Conservation (phyloP, 2,797 vertebrate genomes). For the Coregonus suidteri region DNA sequence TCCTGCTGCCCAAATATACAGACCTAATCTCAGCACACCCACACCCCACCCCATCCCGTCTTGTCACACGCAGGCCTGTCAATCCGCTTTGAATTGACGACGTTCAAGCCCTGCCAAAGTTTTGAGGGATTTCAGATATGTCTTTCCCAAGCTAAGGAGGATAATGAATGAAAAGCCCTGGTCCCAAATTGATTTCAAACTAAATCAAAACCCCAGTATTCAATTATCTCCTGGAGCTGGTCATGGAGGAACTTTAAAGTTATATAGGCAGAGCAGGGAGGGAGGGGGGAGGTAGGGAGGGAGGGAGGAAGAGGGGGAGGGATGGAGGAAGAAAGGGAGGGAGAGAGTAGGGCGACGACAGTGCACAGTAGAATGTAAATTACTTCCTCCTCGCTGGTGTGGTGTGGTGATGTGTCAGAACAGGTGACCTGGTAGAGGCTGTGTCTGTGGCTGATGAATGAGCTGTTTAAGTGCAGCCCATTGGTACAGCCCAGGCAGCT, state of each 20-base stretch:
- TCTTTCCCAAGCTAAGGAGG: constrained; percentile 70
- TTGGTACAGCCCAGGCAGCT: constrained; percentile 47
- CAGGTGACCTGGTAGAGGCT: constrained; percentile 74
- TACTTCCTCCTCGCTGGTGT: constrained; percentile 49
- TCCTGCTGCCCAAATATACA: not conserved
- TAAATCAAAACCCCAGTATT: constrained; percentile 76
- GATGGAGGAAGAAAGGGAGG: constrained; percentile 47
- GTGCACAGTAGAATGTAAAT: constrained; percentile 57
- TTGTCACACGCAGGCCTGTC: constrained; percentile 56
- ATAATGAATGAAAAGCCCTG: constrained; percentile 79
- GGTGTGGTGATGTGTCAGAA: constrained; percentile 63
- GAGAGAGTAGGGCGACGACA: constrained; percentile 50
- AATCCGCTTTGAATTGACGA: constrained; percentile 69
- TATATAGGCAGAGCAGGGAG: constrained; percentile 57
- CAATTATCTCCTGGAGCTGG: constrained; percentile 73
- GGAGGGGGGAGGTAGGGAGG: constrained; percentile 1
- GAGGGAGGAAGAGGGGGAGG: not conserved
- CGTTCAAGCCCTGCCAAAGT: constrained; percentile 67
- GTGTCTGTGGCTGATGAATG: constrained; percentile 72
- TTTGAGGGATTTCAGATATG: constrained; percentile 73
- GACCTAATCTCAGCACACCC: not conserved
- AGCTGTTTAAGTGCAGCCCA: constrained; percentile 64
- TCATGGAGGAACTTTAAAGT: constrained; percentile 74
- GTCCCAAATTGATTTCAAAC: constrained; percentile 79
- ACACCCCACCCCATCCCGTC: constrained; percentile 31